A percentile compares a stretch with the other conserved stretches of the same genome.
Evolutionary conservation across 1,140 invertebrate genomes (phyloP).

Genomic region (Steinernema khuongi): DNA sequence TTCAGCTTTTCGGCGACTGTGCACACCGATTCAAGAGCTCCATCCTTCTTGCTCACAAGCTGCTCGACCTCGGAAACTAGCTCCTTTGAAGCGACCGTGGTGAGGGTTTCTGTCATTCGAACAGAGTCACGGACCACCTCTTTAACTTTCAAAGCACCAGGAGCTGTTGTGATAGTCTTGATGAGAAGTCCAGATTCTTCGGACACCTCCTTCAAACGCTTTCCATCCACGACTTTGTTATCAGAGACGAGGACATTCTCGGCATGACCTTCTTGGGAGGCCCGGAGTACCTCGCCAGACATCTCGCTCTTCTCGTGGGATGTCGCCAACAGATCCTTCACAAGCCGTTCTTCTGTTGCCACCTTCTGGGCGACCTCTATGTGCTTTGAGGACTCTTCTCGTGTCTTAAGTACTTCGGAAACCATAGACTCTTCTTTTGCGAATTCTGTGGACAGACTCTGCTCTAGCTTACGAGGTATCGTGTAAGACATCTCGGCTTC

Average conservation of each 20-base stretch:
- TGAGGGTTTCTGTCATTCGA: background rate
- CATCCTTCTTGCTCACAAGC: constrained; percentile 18
- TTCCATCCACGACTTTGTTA: background rate
- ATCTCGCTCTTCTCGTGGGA: constrained; percentile 19
- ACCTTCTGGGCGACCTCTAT: background rate
- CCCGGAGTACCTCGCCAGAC: background rate
- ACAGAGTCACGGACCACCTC: background rate
- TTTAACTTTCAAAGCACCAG: constrained; percentile 12
- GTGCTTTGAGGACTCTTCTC: background rate
- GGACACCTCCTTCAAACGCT: constrained; percentile 12
- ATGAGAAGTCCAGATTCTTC: constrained; percentile 10
- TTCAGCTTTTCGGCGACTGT: too few relatives aligned
- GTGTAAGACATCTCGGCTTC: background rate
- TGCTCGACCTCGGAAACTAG: constrained; percentile 3
- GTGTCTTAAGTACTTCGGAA: background rate
- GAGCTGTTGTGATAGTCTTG: background rate
- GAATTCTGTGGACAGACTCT: background rate
- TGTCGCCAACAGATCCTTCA: background rate
- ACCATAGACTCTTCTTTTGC: background rate
- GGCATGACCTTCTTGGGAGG: background rate
- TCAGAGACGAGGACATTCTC: background rate
- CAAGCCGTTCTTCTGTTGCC: background rate
- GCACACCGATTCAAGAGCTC: too few relatives aligned
- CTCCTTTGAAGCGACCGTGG: constrained; percentile 11
- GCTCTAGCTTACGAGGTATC: background rate